These are phyloP conservation scores for Drosophila siamana DNA, from an alignment of 2,888 invertebrate species.

Conservation along the genomic window DNA sequence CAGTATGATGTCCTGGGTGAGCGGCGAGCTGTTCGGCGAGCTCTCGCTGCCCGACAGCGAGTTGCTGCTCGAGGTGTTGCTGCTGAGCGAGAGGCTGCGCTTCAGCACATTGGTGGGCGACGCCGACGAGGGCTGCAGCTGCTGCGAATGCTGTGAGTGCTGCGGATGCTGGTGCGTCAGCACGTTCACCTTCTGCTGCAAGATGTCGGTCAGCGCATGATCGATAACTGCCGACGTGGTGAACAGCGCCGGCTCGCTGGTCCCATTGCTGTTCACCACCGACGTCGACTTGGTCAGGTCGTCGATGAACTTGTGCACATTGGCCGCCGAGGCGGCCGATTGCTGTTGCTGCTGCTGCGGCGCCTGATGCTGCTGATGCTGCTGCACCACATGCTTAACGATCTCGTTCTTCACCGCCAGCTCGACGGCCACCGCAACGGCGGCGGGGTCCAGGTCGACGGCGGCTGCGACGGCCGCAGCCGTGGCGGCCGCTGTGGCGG, in stretches of 20 bases:
- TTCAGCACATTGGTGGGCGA: slow-evolving; percentile 73
- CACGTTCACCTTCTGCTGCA: slow-evolving; percentile 73
- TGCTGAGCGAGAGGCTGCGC: slow-evolving; percentile 85
- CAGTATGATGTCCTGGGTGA: slow-evolving; percentile 85
- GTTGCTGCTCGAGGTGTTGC: slow-evolving; percentile 70
- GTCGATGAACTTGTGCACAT: slow-evolving; percentile 84
- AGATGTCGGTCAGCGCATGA: slow-evolving; percentile 81
- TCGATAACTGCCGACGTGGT: slow-evolving; percentile 75
- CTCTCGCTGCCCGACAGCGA: slow-evolving; percentile 64
- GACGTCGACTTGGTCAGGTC: slow-evolving; percentile 79
- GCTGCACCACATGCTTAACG: slow-evolving; percentile 86
- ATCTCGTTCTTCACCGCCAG: slow-evolving; percentile 87
- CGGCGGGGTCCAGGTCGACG: slow-evolving; percentile 73
- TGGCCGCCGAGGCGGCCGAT: slow-evolving; percentile 84
- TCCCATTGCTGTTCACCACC: slow-evolving; percentile 65
- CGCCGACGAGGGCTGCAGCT: slow-evolving; percentile 19
- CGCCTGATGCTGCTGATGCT: slow-evolving; percentile 86
- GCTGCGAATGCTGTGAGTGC: slow-evolving; percentile 35
- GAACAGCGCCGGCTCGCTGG: slow-evolving; percentile 69
- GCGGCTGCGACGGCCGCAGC: slow-evolving; percentile 73
- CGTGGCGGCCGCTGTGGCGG: slow-evolving; percentile 45
- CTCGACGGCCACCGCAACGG: slow-evolving; percentile 82
- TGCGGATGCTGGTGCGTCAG: slow-evolving; percentile 31
- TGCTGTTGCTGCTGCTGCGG: slow-evolving; percentile 85
- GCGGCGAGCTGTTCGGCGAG: slow-evolving; percentile 81